These are phyloP conservation scores for Zoanthus solanderi DNA, from an alignment of 92 coral and sea anemone genomes.

Conservation along the genomic window DNA sequence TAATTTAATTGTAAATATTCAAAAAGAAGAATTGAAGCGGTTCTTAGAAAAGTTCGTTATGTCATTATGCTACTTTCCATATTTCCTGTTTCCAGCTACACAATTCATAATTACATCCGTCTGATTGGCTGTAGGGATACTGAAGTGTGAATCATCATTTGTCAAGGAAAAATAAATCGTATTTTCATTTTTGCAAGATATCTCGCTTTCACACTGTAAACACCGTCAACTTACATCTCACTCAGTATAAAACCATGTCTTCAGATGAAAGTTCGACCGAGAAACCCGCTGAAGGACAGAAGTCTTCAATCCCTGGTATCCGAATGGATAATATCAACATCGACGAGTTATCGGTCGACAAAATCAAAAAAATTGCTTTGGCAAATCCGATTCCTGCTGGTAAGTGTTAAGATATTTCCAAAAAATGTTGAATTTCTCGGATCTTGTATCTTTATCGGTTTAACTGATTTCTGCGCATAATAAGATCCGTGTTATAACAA, in stretches of 20 bases:
- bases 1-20: no score
- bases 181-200: slow-evolving; percentile 1
- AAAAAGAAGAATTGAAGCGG: no score
- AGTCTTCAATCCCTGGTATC: slow-evolving; percentile 24
- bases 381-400: slow-evolving; percentile 78
- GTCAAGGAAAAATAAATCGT: neutral
- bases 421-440: neutral
- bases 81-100: neutral
- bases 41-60: neutral
- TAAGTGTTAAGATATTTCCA: slow-evolving; percentile 19
- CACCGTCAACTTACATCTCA: neutral
- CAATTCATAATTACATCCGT: neutral
- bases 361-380: slow-evolving; percentile 53
- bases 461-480: neutral
- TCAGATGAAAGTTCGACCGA: slow-evolving; percentile 14
- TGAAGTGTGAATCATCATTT: slow-evolving; percentile 34
- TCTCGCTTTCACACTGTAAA: neutral
- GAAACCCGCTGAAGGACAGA: neutral
- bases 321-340: slow-evolving; percentile 29
- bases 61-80: neutral
- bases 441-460: neutral
- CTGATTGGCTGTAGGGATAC: slow-evolving; percentile 16
- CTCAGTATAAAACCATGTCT: neutral
- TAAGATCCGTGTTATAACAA: neutral
- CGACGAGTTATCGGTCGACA: slow-evolving; percentile 53